Percentiles rank a stretch among this genome's conserved stretches.
Conservation (phyloP, 1,140 invertebrate species). For the Zaprionus camerounensis region DNA sequence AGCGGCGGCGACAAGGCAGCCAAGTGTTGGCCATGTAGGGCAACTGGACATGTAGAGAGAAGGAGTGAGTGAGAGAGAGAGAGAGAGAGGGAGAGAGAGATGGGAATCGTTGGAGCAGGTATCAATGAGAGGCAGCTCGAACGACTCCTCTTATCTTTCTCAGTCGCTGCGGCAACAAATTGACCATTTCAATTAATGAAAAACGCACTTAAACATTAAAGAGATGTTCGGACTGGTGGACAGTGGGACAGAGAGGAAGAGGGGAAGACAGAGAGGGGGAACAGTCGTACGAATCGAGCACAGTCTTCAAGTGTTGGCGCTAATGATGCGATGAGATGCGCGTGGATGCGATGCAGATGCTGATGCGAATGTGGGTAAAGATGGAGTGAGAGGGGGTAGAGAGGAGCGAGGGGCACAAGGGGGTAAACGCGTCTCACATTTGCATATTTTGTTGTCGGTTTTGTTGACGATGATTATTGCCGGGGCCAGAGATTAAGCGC, state of each 20-base stretch:
- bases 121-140: slow-evolving; percentile 30
- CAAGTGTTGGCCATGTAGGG: slow-evolving; percentile 69
- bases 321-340: slow-evolving; percentile 66
- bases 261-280: background rate
- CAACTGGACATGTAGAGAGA: slow-evolving; percentile 36
- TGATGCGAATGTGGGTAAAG: slow-evolving; percentile 8
- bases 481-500: slow-evolving; percentile 71
- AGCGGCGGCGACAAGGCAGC: slow-evolving; percentile 47
- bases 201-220: slow-evolving; percentile 79
- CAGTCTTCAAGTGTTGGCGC: slow-evolving; percentile 69
- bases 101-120: slow-evolving; percentile 13
- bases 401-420: background rate
- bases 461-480: slow-evolving; percentile 47
- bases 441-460: slow-evolving; percentile 75
- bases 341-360: slow-evolving; percentile 36
- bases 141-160: background rate
- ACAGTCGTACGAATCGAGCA: slow-evolving; percentile 12
- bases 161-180: slow-evolving; percentile 65
- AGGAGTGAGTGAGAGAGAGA: background rate
- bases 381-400: background rate
- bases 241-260: background rate
- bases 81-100: background rate
- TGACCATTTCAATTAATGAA: slow-evolving; percentile 82
- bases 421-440: slow-evolving; percentile 55
- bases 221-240: slow-evolving; percentile 27